Conservation (phyloP, 2,888 invertebrate species). For the Caenorhabditis parvicauda region DNA sequence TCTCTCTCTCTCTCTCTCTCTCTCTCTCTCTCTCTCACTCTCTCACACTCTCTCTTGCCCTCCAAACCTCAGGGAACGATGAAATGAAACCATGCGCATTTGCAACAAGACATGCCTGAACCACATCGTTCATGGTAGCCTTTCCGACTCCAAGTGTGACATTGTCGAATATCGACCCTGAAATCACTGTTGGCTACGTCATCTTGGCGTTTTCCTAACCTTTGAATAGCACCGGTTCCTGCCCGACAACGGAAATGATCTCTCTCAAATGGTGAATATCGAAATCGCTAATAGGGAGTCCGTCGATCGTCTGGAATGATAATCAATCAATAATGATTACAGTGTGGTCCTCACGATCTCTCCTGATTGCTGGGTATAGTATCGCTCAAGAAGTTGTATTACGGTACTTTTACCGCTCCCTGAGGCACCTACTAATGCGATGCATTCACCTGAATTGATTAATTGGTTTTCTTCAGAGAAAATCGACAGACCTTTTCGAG, state of each 20-base stretch:
- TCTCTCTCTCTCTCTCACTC: too few relatives aligned
- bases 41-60: too few relatives aligned
- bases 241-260: conserved; percentile 45
- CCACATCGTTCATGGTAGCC: conserved; percentile 26
- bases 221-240: conserved; percentile 47
- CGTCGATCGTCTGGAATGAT: conserved; percentile 36
- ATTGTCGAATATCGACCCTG: conserved; percentile 36
- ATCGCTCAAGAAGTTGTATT: conserved; percentile 63
- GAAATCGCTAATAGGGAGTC: conserved; percentile 21
- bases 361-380: conserved; percentile 62
- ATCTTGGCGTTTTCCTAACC: background rate
- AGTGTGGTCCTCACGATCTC: conserved; percentile 43
- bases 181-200: background rate
- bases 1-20: too few relatives aligned
- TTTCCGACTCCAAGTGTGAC: conserved; percentile 31
- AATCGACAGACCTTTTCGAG: conserved; percentile 26
- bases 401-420: conserved; percentile 65
- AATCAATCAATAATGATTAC: background rate
- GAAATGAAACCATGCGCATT: conserved; percentile 42
- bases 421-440: conserved; percentile 65
- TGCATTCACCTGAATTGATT: conserved; percentile 60
- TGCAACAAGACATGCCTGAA: conserved; percentile 28
- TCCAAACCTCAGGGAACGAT: too few relatives aligned
- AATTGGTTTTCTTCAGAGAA: background rate
- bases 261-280: conserved; percentile 33